Evolutionary conservation across 92 coral and sea anemone genomes (phyloP).

Genomic region (Umimayanthus kanabou): DNA sequence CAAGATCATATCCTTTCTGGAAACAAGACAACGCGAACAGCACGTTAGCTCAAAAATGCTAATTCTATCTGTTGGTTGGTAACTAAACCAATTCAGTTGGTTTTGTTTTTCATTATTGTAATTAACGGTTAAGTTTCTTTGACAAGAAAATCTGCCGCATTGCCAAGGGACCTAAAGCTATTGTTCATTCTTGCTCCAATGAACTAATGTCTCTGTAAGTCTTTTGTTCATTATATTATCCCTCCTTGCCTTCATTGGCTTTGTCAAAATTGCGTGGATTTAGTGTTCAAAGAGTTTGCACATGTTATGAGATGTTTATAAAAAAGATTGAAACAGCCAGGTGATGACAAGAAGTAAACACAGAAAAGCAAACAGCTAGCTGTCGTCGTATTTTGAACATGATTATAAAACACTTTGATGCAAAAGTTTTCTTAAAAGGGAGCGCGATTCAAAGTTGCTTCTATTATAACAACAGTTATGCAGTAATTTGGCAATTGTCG

Average conservation of each 20-base stretch:
- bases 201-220: slow-evolving; percentile 2
- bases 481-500: neutral
- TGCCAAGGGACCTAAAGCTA: slow-evolving; percentile 14
- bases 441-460: neutral
- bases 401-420: neutral
- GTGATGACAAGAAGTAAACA: neutral
- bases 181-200: slow-evolving; percentile 9
- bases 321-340: neutral
- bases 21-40: neutral
- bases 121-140: slow-evolving; percentile 8
- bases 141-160: slow-evolving; percentile 19
- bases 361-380: neutral
- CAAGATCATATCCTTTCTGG: neutral
- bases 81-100: neutral
- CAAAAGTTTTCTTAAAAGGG: neutral
- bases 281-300: slow-evolving; percentile 10
- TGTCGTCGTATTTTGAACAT: neutral
- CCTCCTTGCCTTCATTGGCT: slow-evolving; percentile 10
- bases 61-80: neutral
- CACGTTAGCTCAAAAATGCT: neutral
- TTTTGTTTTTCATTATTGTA: slow-evolving; percentile 21
- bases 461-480: neutral
- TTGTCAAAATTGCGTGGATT: slow-evolving; percentile 23
- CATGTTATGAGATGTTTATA: slow-evolving; percentile 22
- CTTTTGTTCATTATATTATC: neutral